These are phyloP conservation scores for Hydrotaea cyrtoneurina DNA, from an alignment of 2,888 invertebrate genomes.

Conservation along the genomic window DNA sequence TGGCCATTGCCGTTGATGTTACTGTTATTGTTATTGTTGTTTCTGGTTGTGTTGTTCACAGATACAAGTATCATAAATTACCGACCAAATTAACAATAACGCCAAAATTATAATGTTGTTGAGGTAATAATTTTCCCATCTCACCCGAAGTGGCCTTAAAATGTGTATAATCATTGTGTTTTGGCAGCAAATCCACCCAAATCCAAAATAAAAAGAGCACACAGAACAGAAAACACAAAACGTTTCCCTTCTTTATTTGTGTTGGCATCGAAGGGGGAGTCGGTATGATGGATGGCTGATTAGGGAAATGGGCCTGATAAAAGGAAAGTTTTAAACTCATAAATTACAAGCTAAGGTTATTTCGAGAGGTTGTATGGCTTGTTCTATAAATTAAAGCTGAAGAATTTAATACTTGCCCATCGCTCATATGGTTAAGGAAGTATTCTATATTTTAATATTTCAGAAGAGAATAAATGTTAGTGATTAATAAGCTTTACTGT, in stretches of 20 bases:
- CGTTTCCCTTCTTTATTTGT: too few species aligned
- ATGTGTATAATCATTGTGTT: constrained; percentile 22
- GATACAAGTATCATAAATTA: constrained; percentile 52
- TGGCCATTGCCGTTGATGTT: not conserved
- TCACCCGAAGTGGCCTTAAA: constrained; percentile 18
- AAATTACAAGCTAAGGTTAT: not conserved
- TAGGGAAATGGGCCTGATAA: not conserved
- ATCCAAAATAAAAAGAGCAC: too few species aligned
- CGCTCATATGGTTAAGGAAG: too few species aligned
- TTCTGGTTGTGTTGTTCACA: not conserved
- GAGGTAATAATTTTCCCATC: constrained; percentile 44
- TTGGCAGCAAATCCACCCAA: not conserved
- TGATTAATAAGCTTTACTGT: too few species aligned
- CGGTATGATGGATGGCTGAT: not conserved
- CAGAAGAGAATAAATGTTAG: too few species aligned
- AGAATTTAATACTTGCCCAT: too few species aligned
- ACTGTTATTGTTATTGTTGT: constrained; percentile 6
- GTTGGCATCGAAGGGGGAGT: too few species aligned
- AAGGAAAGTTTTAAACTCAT: not conserved
- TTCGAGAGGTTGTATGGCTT: not conserved
- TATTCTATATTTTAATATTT: too few species aligned
- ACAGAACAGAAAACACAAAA: too few species aligned
- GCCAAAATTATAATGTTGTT: constrained; percentile 46
- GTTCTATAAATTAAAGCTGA: too few species aligned
- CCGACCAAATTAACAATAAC: constrained; percentile 48